phyloP scores from a whole-genome alignment of 2,888 invertebrate species.

The Cerceris rybyensis region DNA sequence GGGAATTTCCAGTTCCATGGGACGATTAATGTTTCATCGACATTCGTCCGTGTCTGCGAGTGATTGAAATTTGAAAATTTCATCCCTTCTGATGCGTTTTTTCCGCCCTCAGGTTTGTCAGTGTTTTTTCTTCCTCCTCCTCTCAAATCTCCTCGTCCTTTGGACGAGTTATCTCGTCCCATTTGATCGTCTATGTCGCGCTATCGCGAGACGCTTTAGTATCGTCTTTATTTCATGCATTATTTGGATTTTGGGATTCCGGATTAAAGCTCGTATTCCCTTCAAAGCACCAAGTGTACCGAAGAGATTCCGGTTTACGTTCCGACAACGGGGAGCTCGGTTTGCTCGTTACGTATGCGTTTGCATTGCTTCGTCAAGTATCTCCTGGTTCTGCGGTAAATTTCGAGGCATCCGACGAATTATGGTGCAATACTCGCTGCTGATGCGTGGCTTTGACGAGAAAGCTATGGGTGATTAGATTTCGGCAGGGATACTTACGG shows the following conservation, averaged over 20 bases:
- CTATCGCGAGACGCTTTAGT: neutral
- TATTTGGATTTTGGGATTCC: constrained; percentile 27
- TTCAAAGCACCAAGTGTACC: constrained; percentile 34
- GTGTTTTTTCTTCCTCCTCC: neutral
- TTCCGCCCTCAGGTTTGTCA: too few species aligned
- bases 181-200: neutral
- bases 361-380: constrained; percentile 40
- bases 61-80: too few species aligned
- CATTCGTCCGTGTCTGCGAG: too few species aligned
- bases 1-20: too few species aligned
- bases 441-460: neutral
- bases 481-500: too few species aligned
- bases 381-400: constrained; percentile 36
- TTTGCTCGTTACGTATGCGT: constrained; percentile 47
- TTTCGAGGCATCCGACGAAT: constrained; percentile 26
- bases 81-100: too few species aligned
- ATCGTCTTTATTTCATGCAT: constrained; percentile 39
- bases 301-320: constrained; percentile 42
- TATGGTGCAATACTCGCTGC: constrained; percentile 23
- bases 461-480: too few species aligned
- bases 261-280: constrained; percentile 34
- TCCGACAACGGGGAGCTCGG: neutral
- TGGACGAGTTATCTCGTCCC: neutral
- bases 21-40: too few species aligned
- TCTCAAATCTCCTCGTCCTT: neutral